Conservation (phyloP, 1,140 invertebrate genomes). For the Drosophila busckii region DNA sequence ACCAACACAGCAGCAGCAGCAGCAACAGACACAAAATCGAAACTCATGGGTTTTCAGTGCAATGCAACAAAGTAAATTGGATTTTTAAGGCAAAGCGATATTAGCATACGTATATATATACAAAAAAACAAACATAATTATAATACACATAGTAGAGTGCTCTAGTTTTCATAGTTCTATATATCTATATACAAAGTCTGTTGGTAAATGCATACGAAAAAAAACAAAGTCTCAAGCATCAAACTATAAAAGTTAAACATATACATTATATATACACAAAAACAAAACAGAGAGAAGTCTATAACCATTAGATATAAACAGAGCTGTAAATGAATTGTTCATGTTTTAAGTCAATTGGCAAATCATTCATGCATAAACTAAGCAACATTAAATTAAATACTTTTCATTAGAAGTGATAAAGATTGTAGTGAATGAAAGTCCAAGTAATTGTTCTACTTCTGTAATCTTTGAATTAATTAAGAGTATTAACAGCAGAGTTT, state of each 20-base stretch:
- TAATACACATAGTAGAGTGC: constrained; percentile 49
- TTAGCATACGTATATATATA: constrained; percentile 36
- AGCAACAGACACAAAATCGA: constrained; percentile 50
- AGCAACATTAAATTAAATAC: too few relatives aligned
- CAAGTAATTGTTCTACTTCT: too few relatives aligned
- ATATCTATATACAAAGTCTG: constrained; percentile 44
- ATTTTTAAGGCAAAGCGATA: constrained; percentile 52
- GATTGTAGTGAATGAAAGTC: too few relatives aligned
- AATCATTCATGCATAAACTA: too few relatives aligned
- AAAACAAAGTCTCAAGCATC: constrained; percentile 39
- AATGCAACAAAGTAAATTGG: constrained; percentile 58
- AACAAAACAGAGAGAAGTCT: too few relatives aligned
- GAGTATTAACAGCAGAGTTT: too few relatives aligned
- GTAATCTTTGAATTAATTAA: too few relatives aligned
- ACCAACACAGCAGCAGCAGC: constrained; percentile 41
- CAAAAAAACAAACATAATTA: constrained; percentile 34
- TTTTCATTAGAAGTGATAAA: too few relatives aligned
- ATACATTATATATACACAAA: too few relatives aligned
- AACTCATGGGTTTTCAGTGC: constrained; percentile 73
- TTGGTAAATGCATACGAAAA: constrained; percentile 46
- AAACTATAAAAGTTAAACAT: constrained; percentile 37
- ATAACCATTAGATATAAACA: constrained; percentile 12
- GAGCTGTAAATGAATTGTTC: constrained; percentile 28
- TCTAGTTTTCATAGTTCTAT: constrained; percentile 58
- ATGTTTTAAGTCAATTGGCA: too few relatives aligned